These are phyloP conservation scores for Drosophila sucinea DNA, from an alignment of 1,140 invertebrate genomes.

Conservation along the genomic window DNA sequence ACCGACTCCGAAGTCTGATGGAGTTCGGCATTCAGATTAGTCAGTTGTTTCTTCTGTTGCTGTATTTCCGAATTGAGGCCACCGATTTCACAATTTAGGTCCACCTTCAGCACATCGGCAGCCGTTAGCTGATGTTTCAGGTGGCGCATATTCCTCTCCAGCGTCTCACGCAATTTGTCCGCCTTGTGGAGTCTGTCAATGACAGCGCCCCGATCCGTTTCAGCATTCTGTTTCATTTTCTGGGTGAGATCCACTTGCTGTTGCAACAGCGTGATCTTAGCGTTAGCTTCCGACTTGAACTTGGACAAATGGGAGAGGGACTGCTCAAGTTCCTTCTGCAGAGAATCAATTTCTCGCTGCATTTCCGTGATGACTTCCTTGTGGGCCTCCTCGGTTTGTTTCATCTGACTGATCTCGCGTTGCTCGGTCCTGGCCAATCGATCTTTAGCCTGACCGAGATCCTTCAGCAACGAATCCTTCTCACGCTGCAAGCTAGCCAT, in stretches of 20 bases:
- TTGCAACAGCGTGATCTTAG: not conserved
- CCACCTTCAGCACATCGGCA: slow-evolving; percentile 36
- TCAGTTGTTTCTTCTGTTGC: slow-evolving; percentile 5
- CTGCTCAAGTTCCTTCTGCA: not conserved
- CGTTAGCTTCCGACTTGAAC: not conserved
- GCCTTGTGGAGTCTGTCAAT: slow-evolving; percentile 18
- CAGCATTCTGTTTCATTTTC: slow-evolving; percentile 5
- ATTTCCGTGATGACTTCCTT: slow-evolving; percentile 47
- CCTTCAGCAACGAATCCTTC: slow-evolving; percentile 27
- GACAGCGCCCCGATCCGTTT: not conserved
- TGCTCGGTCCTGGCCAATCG: not conserved
- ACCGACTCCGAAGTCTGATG: not conserved
- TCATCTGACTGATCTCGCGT: slow-evolving; percentile 3
- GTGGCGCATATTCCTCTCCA: slow-evolving; percentile 12
- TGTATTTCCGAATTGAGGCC: slow-evolving; percentile 47
- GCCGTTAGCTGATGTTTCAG: slow-evolving; percentile 13
- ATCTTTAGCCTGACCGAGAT: slow-evolving; percentile 18
- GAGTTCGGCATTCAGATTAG: slow-evolving; percentile 10
- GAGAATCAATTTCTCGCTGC: slow-evolving; percentile 41
- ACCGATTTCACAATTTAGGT: slow-evolving; percentile 53
- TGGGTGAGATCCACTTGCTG: not conserved
- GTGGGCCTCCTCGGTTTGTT: not conserved
- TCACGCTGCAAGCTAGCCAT: slow-evolving; percentile 31
- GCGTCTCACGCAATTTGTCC: slow-evolving; percentile 22
- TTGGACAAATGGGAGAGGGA: not conserved